Evolutionary conservation across 1,140 invertebrate genomes (phyloP).

Genomic region (Ceratina japonica): DNA sequence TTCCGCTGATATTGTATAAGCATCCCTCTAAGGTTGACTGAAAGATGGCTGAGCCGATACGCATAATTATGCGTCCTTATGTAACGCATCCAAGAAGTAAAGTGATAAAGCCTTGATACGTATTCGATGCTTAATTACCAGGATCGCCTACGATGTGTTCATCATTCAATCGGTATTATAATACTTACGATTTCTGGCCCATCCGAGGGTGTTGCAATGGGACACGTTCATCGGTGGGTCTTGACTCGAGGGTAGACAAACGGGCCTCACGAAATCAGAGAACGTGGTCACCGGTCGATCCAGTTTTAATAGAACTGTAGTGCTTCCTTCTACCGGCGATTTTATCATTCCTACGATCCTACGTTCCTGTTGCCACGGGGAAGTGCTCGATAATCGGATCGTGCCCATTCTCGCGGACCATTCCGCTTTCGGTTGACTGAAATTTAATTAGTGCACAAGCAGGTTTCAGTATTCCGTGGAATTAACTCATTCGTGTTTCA

Average conservation of each 20-base stretch:
- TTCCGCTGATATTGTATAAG: slow-evolving; percentile 4
- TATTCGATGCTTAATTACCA: background rate
- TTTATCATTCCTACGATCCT: slow-evolving; percentile 93
- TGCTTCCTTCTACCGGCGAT: slow-evolving; percentile 92
- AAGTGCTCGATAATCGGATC: slow-evolving; percentile 86
- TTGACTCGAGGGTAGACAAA: slow-evolving; percentile 84
- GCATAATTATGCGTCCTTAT: slow-evolving; percentile 2
- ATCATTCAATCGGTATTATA: background rate
- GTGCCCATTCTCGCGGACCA: slow-evolving; percentile 90
- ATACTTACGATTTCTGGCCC: slow-evolving; percentile 86
- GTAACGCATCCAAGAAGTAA: background rate
- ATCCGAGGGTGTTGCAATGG: slow-evolving; percentile 91
- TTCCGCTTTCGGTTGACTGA: slow-evolving; percentile 90
- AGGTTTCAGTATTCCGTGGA: no score
- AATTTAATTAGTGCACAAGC: slow-evolving; percentile 19
- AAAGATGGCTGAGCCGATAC: background rate
- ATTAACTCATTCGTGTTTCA: no score
- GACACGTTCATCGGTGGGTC: slow-evolving; percentile 70
- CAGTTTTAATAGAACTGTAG: slow-evolving; percentile 89
- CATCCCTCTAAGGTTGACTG: slow-evolving; percentile 4
- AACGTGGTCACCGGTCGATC: slow-evolving; percentile 85
- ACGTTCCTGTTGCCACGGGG: slow-evolving; percentile 93
- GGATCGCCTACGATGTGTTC: background rate
- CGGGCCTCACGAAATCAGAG: slow-evolving; percentile 90
- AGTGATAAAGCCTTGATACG: background rate